Evolutionary conservation across 2,113 vertebrate genomes (phyloP).

Genomic region (Dasyurus viverrinus): DNA sequence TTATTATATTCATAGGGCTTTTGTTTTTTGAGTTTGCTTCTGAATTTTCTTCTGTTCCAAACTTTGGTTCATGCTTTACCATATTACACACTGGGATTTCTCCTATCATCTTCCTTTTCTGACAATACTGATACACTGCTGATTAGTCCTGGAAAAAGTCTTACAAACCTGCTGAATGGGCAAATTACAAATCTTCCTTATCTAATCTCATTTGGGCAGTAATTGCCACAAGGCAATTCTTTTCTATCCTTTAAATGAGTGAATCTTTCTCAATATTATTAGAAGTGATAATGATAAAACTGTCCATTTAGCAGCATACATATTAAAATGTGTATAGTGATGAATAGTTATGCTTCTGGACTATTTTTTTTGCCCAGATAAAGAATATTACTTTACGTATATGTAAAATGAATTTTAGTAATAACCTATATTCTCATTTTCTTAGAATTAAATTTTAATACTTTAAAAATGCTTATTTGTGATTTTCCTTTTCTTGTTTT

Average conservation of each 20-base stretch:
- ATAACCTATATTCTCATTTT: background rate
- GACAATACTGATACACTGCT: background rate
- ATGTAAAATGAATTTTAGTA: background rate
- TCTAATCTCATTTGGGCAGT: background rate
- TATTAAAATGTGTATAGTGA: background rate
- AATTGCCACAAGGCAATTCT: background rate
- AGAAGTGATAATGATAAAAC: background rate
- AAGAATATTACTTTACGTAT: conserved; percentile 22
- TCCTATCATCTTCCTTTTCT: background rate
- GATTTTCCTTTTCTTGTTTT: conserved; percentile 33
- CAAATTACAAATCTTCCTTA: background rate
- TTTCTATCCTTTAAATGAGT: background rate
- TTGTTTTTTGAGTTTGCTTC: too few relatives aligned
- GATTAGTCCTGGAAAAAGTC: background rate
- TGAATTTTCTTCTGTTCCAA: too few relatives aligned
- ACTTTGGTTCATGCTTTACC: too few relatives aligned
- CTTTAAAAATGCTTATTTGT: background rate
- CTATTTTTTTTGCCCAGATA: background rate
- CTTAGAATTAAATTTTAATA: background rate
- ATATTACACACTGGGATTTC: background rate
- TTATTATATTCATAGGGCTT: too few relatives aligned
- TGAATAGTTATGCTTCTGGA: background rate
- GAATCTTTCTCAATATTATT: background rate
- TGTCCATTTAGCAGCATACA: background rate
- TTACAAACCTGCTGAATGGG: background rate